Conservation (phyloP, 2,888 invertebrate species). For the Acronicta alni region DNA sequence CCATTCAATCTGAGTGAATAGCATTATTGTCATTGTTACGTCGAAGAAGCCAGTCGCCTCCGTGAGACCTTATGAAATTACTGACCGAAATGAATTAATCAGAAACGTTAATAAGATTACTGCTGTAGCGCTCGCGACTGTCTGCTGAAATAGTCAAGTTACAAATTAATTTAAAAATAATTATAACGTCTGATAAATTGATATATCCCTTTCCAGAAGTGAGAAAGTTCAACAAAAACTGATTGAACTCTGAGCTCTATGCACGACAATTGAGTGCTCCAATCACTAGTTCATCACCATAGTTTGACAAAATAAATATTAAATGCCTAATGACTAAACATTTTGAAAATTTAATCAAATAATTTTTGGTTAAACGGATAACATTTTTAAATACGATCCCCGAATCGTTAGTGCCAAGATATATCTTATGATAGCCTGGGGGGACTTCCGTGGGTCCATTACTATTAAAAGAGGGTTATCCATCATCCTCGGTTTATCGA, state of each 20-base stretch:
- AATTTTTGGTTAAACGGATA: no score
- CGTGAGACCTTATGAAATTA: constrained; percentile 32
- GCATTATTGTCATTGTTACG: constrained; percentile 41
- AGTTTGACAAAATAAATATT: no score
- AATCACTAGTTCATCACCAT: no score
- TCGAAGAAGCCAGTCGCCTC: constrained; percentile 33
- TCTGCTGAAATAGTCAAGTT: neutral
- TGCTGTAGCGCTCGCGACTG: constrained; percentile 9
- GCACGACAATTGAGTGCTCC: no score
- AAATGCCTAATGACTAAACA: no score
- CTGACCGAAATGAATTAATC: constrained; percentile 52
- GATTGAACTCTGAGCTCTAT: no score
- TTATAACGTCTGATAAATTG: no score
- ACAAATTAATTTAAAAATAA: neutral
- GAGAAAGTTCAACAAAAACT: no score
- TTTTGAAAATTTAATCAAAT: no score
- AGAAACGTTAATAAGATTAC: constrained; percentile 34
- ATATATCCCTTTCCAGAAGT: no score
- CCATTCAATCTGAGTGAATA: constrained; percentile 32
- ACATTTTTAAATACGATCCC: constrained; percentile 46
- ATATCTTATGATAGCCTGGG: constrained; percentile 43
- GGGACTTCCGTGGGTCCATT: constrained; percentile 47
- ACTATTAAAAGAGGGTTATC: constrained; percentile 59
- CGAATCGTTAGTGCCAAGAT: constrained; percentile 50
- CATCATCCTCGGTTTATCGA: constrained; percentile 49